Conservation (phyloP, 2,888 invertebrate species). For the Drosophila basisetae region DNA sequence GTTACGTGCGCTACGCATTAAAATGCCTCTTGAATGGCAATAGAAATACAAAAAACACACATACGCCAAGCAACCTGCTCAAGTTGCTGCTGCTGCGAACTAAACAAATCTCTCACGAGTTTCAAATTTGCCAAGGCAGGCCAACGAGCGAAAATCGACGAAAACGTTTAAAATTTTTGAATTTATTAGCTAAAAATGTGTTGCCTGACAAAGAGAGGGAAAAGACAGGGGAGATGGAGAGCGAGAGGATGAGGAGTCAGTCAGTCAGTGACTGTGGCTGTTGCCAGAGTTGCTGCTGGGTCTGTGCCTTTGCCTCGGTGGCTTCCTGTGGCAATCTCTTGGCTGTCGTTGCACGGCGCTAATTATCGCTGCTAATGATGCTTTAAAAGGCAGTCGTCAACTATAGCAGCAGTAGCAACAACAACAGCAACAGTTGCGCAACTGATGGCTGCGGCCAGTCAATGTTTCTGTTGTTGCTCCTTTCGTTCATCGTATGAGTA, state of each 20-base stretch:
- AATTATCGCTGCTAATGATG: constrained; percentile 83
- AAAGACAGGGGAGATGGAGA: not conserved
- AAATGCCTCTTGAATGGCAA: constrained; percentile 31
- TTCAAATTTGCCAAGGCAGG: constrained; percentile 74
- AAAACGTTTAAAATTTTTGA: constrained; percentile 78
- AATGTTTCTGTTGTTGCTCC: constrained; percentile 53
- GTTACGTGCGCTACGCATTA: constrained; percentile 44
- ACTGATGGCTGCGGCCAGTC: constrained; percentile 45
- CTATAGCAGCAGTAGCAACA: constrained; percentile 56
- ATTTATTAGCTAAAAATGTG: constrained; percentile 77
- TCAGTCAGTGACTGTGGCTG: constrained; percentile 39
- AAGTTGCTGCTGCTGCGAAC: constrained; percentile 47
- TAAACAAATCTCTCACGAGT: constrained; percentile 80
- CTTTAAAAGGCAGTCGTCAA: constrained; percentile 81
- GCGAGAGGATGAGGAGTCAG: constrained; percentile 14
- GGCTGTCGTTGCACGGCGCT: constrained; percentile 78
- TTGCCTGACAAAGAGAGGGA: constrained; percentile 14
- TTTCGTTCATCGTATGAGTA: constrained; percentile 81
- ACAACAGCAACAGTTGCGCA: constrained; percentile 49
- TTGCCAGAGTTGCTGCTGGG: constrained; percentile 27
- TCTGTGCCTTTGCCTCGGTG: constrained; percentile 33
- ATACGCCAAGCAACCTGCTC: constrained; percentile 32
- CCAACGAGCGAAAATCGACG: constrained; percentile 52
- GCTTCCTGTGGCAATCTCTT: constrained; percentile 66
- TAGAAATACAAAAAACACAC: constrained; percentile 32